Evolutionary conservation across 2,888 invertebrate genomes (phyloP).

Genomic region (Meganola albula): DNA sequence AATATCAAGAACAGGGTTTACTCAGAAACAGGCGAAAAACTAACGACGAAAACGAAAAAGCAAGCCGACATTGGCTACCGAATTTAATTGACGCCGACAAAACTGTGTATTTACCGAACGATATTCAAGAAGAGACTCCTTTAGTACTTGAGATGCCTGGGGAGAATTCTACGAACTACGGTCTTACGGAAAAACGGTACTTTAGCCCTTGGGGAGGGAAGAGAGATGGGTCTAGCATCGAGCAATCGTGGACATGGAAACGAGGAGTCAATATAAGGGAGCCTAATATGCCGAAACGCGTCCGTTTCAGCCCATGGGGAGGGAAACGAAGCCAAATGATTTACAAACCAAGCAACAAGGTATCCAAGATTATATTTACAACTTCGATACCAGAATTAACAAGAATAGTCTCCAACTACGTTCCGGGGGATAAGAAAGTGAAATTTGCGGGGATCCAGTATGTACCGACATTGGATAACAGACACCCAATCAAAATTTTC

Average conservation of each 20-base stretch:
- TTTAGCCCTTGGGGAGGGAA: conserved; percentile 73
- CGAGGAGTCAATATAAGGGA: conserved; percentile 49
- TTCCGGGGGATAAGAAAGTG: conserved; percentile 36
- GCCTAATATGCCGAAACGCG: conserved; percentile 68
- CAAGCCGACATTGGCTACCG: conserved; percentile 40
- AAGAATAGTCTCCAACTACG: conserved; percentile 52
- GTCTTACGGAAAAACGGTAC: conserved; percentile 47
- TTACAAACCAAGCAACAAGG: conserved; percentile 53
- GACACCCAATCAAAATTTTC: conserved; percentile 56
- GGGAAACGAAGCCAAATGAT: conserved; percentile 65
- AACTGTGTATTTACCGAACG: conserved; percentile 36
- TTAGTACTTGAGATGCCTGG: conserved; percentile 29
- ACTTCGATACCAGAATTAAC: conserved; percentile 57
- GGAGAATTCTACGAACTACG: conserved; percentile 1
- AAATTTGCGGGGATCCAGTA: conserved; percentile 53
- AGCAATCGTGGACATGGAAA: conserved; percentile 65
- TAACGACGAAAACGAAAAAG: conserved; percentile 31
- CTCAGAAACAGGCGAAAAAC: conserved; percentile 33
- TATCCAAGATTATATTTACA: conserved; percentile 54
- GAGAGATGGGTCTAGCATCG: conserved; percentile 35
- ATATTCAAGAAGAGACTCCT: conserved; percentile 28
- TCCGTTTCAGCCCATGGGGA: conserved; percentile 70
- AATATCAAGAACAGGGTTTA: conserved; percentile 5
- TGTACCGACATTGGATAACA: conserved; percentile 47
- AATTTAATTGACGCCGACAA: conserved; percentile 46